Evolutionary conservation across 23 tunicate species (phyloP), one percentile per base, ranked within the genome.

Genomic region (Styela plicata): DNA sequence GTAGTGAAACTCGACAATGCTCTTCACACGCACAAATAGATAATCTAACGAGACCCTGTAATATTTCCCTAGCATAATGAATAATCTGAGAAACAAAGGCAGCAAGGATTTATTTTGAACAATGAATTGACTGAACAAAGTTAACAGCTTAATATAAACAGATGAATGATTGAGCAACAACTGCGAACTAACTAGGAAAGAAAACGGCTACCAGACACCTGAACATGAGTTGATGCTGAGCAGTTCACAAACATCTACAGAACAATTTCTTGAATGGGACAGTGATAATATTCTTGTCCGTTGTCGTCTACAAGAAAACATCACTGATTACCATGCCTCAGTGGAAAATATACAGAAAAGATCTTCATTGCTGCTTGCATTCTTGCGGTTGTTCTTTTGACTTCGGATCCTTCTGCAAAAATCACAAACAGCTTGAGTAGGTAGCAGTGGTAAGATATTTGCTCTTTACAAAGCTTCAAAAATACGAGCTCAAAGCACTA

Each of bases 351-450:
- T 44, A 44, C 57, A 44, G 57, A 5, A 44, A 44, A 44, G 5
- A 66, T 28, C 7, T 33, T 83, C 74, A 92, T 34, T 92, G 97
- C 36, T 92, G 97, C 79, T 92, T 92, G 89, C 97, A 92, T 37
- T 92, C 97, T 35, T 92, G 91, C 2, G 97, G 91, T 2, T 88
- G 80, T 36, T 85, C 97, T 67, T 87, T 92, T 0, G 85, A 31
- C 33, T 75, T 83, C 18, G 97, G 97, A 53, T 85, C 86, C 74
- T 85, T 85, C 89, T 92, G 81, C 32, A 65, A 29, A 68, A 19
- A 84, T 69, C 37, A 69, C 5, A 33, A 16, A 73, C 28, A 23
- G 74, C 19, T 73, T 33, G 13, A 35, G 57, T n/a, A n/a, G 2
- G 16, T 35, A 17, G 37, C 20, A 74, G 81, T 35, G 27, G 83